Base-by-base conservation (phyloP, 2,797 vertebrate species). In the Numenius phaeopus region DNA sequence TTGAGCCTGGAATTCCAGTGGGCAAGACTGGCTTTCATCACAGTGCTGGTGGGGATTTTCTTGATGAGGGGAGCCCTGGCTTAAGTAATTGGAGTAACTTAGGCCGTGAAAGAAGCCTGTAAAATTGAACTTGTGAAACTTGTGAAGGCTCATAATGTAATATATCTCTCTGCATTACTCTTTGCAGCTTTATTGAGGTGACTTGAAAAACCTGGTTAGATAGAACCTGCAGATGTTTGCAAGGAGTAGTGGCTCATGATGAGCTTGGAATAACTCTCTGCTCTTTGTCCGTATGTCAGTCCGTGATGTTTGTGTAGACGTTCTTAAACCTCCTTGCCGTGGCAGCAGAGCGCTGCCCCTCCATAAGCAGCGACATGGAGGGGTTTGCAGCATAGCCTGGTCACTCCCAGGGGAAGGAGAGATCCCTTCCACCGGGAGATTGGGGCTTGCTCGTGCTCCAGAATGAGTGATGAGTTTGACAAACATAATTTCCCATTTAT, bases 11-110 rank as follows among this genome's bases (percentile, higher is more conserved):
- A 37, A 34, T 49, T 91, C 32, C 34, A 42, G 70, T 54, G 58
- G 20, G n/a, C 34, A 40, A 70, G 58, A n/a, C 21, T 0, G 1
- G 32, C 37, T 85, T 78, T 49, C 17, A 2, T 11, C 1, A 0
- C 34, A n/a, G 32, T 83, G 59, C 76, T 80, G 58, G 29, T 67
- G 54, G 54, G 46, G 61, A 44, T 84, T 85, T 78, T 46, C 34
- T 44, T 77, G 52, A 14, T 75, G 61, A 27, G 1, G 2, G 19
- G n/a, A 91, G 23, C 24, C 26, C 32, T 72, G 58, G 13, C 34
- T 84, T 75, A 66, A 73, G 30, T 58, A 22, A 49, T 85, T 24
- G 24, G 13, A 72, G 39, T 73, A 59, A 69, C 5, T 40, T 18
- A 19, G 32, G n/a, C 69, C 4, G 0, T 40, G 69, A 40, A 40